A percentile compares a stretch with the other conserved stretches of the same genome.
phyloP scores from a whole-genome alignment of 1,140 invertebrate genomes.

The Zaprionus davidi region DNA sequence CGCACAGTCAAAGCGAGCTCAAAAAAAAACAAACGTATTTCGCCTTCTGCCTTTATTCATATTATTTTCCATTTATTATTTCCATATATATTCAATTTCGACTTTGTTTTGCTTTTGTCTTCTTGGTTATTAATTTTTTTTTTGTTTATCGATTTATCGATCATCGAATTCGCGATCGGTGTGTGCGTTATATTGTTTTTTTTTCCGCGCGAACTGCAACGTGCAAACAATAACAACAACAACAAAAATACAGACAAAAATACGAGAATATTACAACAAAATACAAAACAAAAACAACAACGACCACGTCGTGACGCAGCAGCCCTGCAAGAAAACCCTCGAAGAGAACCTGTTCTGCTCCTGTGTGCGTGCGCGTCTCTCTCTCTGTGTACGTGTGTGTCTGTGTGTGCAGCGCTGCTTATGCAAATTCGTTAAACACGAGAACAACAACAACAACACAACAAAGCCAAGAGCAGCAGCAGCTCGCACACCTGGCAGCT shows the following conservation, averaged over 20 bases:
- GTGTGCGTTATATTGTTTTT: constrained; percentile 37
- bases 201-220: constrained; percentile 16
- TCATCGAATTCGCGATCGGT: constrained; percentile 18
- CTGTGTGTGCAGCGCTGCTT: constrained; percentile 35
- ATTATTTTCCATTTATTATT: constrained; percentile 6
- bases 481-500: constrained; percentile 69
- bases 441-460: constrained; percentile 28
- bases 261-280: constrained; percentile 13
- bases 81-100: constrained; percentile 7
- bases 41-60: constrained; percentile 5
- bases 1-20: constrained; percentile 64
- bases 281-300: constrained; percentile 25
- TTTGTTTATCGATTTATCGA: constrained; percentile 11
- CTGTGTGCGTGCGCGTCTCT: constrained; percentile 22
- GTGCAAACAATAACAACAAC: constrained; percentile 24
- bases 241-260: constrained; percentile 22
- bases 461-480: constrained; percentile 28
- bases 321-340: constrained; percentile 38
- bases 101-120: neutral
- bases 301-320: constrained; percentile 7
- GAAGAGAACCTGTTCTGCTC: constrained; percentile 61
- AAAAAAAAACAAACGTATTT: constrained; percentile 31
- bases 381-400: constrained; percentile 7
- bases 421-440: constrained; percentile 63
- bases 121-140: constrained; percentile 8